These are phyloP conservation scores for Pan troglodytes DNA, from an alignment of 2,113 vertebrate species.

Conservation along the genomic window NHGRI_mPanTro3-v2.1_pri NC_072421.2:140294501-140295000, in stretches of 20 bases:
- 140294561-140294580: not conserved
- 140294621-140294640: slow-evolving; percentile 42
- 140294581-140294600: slow-evolving; percentile 27
- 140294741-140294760: not conserved
- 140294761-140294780: not conserved
- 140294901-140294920: not conserved
- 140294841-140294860: not conserved
- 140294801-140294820: not conserved
- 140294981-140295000: not conserved
- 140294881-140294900: not conserved
- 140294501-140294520: not conserved
- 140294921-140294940: not conserved
- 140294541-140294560: slow-evolving; percentile 61
- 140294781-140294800: slow-evolving; percentile 22
- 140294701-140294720: slow-evolving; percentile 21
- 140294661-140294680: slow-evolving; percentile 52
- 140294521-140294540: not conserved
- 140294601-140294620: not conserved
- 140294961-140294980: not conserved
- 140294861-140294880: not conserved
- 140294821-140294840: not conserved
- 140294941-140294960: not conserved
- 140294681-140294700: not conserved
- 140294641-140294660: slow-evolving; percentile 14
- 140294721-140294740: not conserved